Percentiles rank a stretch among this genome's conserved stretches.
Conservation (phyloP, 2,113 vertebrate species). For the Nesospiza acunhae region DNA sequence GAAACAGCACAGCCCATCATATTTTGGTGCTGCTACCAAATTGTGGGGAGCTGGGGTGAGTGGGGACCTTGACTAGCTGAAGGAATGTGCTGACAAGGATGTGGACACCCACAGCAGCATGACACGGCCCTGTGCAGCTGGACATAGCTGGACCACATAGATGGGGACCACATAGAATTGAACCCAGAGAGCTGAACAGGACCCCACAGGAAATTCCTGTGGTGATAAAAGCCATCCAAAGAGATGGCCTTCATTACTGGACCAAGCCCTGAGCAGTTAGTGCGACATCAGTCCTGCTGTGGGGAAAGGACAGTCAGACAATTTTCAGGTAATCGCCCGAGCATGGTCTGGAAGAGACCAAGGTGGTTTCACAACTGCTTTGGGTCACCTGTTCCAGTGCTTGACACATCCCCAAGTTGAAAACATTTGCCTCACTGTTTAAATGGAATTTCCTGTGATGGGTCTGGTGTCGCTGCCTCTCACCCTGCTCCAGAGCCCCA, state of each 20-base stretch:
- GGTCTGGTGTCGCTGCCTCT: rapidly evolving
- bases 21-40: neutral
- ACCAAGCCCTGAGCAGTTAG: neutral
- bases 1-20: neutral
- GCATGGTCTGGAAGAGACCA: neutral
- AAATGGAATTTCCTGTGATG: neutral
- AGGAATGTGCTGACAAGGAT: neutral
- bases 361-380: neutral
- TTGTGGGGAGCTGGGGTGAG: neutral
- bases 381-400: neutral
- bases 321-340: neutral
- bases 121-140: neutral
- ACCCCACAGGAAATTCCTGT: neutral
- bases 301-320: neutral
- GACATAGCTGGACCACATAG: neutral
- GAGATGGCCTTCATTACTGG: rapidly evolving
- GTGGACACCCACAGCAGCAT: neutral
- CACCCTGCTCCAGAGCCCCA: rapidly evolving
- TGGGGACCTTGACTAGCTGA: neutral
- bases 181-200: neutral
- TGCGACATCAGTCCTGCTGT: neutral
- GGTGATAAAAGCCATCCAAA: neutral
- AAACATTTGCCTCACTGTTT: neutral
- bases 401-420: neutral
- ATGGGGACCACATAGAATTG: neutral